Evolutionary conservation across 2,113 vertebrate genomes (phyloP).

Genomic region (Pelvicachromis taeniatus): DNA sequence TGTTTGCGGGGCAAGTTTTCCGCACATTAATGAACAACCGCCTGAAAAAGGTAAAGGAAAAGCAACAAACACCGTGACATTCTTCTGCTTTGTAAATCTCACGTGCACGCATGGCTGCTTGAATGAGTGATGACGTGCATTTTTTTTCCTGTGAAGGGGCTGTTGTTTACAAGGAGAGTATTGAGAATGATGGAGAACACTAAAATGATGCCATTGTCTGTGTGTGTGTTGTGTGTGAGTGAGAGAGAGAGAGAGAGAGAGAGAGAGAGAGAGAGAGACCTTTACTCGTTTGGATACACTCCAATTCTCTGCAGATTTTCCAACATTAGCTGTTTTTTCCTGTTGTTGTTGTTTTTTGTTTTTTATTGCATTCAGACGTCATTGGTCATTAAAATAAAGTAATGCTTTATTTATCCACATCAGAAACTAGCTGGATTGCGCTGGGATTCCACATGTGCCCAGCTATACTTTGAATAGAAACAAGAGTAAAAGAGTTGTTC

Average conservation of each 20-base stretch:
- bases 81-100: background rate
- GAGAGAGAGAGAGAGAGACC: background rate
- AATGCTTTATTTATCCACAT: background rate
- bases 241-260: no score
- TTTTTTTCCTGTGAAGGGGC: fast-evolving
- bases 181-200: background rate
- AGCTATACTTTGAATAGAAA: background rate
- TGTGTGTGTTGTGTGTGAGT: background rate
- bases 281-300: background rate
- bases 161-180: background rate
- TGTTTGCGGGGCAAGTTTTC: slow-evolving; percentile 54
- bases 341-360: background rate
- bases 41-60: slow-evolving; percentile 69
- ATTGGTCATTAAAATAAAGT: background rate
- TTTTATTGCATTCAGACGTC: background rate
- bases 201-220: background rate
- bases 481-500: background rate
- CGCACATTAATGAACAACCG: slow-evolving; percentile 63
- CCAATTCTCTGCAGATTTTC: background rate
- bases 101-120: background rate
- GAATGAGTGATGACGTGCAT: background rate
- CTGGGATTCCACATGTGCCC: background rate
- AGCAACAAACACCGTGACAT: background rate
- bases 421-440: background rate
- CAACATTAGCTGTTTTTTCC: background rate